phyloP scores from a whole-genome alignment of 2,797 vertebrate species.

The Sphenodon punctatus region DNA sequence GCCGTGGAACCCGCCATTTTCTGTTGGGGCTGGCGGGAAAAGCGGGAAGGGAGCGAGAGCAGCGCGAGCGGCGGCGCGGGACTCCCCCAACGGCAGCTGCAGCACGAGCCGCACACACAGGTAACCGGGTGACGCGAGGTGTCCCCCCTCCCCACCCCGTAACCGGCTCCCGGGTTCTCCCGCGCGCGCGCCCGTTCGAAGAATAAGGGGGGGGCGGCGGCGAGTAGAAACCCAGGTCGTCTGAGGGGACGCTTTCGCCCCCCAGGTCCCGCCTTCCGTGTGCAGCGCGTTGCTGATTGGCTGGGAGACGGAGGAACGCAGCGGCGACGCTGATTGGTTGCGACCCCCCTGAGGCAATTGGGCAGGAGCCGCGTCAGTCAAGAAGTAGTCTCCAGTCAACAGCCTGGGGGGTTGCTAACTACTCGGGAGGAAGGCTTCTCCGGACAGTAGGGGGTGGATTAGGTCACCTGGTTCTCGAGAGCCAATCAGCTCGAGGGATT shows the following conservation, averaged over 20 bases:
- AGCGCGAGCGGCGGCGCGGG: background rate
- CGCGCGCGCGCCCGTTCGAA: background rate
- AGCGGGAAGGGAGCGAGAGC: conserved; percentile 15
- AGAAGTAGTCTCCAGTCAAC: no score
- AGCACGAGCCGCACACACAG: background rate
- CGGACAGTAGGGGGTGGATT: background rate
- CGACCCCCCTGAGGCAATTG: background rate
- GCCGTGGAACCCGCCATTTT: conserved; percentile 41
- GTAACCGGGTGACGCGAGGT: background rate
- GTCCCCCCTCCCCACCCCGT: background rate
- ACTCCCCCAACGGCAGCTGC: background rate
- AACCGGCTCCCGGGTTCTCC: background rate
- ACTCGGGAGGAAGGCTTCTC: background rate
- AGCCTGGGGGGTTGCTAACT: no score
- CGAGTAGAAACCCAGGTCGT: background rate
- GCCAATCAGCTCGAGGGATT: background rate
- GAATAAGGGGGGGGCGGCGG: background rate
- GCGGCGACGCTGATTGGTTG: background rate
- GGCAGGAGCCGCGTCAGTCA: background rate
- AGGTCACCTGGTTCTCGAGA: background rate
- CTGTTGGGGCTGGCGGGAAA: conserved; percentile 40
- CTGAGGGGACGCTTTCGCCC: background rate
- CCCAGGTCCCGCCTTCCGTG: conserved; percentile 44
- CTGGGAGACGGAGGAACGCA: background rate
- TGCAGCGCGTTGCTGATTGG: background rate